Evolutionary conservation across 1,140 invertebrate species (phyloP).

Genomic region (Drosophila sp.): DNA sequence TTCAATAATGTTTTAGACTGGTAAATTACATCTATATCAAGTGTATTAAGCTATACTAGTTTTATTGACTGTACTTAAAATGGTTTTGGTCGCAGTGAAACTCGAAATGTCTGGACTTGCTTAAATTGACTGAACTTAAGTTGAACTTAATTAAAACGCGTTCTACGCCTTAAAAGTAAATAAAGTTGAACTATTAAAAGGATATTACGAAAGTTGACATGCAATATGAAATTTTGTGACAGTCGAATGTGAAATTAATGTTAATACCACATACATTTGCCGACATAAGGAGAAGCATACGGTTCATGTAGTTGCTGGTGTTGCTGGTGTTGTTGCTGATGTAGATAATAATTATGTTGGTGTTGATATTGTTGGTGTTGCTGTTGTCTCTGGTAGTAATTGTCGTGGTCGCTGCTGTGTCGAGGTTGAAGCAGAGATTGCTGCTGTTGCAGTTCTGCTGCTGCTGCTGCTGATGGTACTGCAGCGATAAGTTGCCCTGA

Average conservation of each 20-base stretch:
- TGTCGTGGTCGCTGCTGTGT: slow-evolving; percentile 36
- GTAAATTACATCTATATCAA: too few relatives aligned
- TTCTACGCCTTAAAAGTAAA: slow-evolving; percentile 39
- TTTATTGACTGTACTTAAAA: too few relatives aligned
- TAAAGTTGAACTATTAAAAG: slow-evolving; percentile 18
- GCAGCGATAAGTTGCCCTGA: slow-evolving; percentile 29
- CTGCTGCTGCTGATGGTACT: slow-evolving; percentile 26
- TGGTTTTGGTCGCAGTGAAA: too few relatives aligned
- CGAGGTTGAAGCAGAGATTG: background rate
- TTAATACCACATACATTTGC: slow-evolving; percentile 47
- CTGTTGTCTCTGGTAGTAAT: slow-evolving; percentile 46
- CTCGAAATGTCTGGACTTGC: too few relatives aligned
- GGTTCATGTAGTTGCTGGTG: slow-evolving; percentile 38
- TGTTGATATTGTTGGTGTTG: slow-evolving; percentile 42
- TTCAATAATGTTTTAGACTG: background rate
- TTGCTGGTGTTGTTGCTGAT: slow-evolving; percentile 37
- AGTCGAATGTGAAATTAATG: background rate
- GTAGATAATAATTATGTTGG: slow-evolving; percentile 44
- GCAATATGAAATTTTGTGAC: background rate
- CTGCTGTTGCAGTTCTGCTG: background rate
- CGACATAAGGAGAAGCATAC: slow-evolving; percentile 29
- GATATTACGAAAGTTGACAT: background rate
- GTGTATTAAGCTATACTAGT: too few relatives aligned
- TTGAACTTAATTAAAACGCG: slow-evolving; percentile 39
- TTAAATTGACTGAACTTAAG: slow-evolving; percentile 11